phyloP scores from a whole-genome alignment of 1,140 invertebrate species.

The Drosophila neocordata region DNA sequence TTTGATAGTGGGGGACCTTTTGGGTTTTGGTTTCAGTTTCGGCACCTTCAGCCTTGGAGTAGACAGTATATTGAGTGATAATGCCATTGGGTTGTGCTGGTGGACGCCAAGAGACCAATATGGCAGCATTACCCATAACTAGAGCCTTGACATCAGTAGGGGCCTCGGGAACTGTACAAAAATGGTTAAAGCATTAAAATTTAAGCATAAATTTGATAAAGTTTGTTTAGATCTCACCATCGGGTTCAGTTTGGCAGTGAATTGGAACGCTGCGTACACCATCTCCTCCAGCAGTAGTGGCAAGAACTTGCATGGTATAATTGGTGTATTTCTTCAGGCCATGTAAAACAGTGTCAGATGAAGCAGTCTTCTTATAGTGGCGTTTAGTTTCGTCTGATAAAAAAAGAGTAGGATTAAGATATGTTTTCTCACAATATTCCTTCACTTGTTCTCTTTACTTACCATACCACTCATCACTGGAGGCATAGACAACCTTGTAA shows the following conservation, averaged over 20 bases:
- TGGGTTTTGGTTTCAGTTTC: slow-evolving; percentile 87
- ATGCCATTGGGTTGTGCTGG: slow-evolving; percentile 96
- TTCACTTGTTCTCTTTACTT: slow-evolving; percentile 82
- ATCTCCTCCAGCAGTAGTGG: slow-evolving; percentile 97
- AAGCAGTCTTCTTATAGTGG: slow-evolving; percentile 94
- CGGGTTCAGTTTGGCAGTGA: slow-evolving; percentile 97
- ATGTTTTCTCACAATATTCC: no score
- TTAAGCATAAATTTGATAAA: no score
- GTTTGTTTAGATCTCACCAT: slow-evolving; percentile 86
- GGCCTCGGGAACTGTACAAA: slow-evolving; percentile 91
- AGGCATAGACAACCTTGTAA: slow-evolving; percentile 97
- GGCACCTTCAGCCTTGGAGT: slow-evolving; percentile 90
- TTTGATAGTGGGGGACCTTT: slow-evolving; percentile 85
- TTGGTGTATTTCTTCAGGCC: slow-evolving; percentile 97
- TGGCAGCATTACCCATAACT: slow-evolving; percentile 94
- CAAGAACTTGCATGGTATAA: slow-evolving; percentile 98
- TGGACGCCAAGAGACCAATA: slow-evolving; percentile 96
- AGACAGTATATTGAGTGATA: slow-evolving; percentile 96
- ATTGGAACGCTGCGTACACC: slow-evolving; percentile 95
- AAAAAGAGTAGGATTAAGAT: neutral
- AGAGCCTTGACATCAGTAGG: slow-evolving; percentile 96
- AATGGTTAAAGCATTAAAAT: no score
- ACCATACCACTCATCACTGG: slow-evolving; percentile 95
- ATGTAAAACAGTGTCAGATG: slow-evolving; percentile 95
- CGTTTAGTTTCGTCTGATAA: slow-evolving; percentile 93